Conservation (phyloP, 2,888 invertebrate genomes). For the Tetropium fuscum region DNA sequence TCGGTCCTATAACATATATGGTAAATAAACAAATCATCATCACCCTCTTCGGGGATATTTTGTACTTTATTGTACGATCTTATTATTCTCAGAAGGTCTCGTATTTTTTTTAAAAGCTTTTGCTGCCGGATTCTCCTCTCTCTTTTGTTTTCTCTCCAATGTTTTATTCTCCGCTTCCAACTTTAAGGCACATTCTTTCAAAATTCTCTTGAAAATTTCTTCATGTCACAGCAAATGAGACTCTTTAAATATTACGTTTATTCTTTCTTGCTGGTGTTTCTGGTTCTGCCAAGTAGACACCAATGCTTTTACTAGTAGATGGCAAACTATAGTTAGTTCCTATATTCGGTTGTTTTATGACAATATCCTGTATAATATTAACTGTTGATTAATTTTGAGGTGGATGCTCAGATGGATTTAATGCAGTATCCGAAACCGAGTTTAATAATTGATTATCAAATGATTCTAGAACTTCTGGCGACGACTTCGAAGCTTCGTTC, state of each 20-base stretch:
- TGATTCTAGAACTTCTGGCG: too few species aligned
- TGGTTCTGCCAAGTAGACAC: slow-evolving; percentile 14
- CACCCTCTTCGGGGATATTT: slow-evolving; percentile 16
- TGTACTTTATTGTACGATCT: not conserved
- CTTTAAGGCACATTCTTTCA: slow-evolving; percentile 8
- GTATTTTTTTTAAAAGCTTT: slow-evolving; percentile 2
- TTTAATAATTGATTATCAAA: too few species aligned
- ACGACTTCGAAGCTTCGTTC: too few species aligned
- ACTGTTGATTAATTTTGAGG: too few species aligned
- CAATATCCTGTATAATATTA: too few species aligned
- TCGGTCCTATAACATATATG: slow-evolving; percentile 14
- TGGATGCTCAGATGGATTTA: too few species aligned
- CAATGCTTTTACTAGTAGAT: slow-evolving; percentile 21
- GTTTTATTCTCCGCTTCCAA: slow-evolving; percentile 21
- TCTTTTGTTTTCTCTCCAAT: slow-evolving; percentile 20
- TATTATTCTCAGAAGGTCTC: not conserved
- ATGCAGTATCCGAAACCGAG: too few species aligned
- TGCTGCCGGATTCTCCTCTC: slow-evolving; percentile 5
- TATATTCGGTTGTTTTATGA: too few species aligned
- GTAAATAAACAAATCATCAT: slow-evolving; percentile 18
- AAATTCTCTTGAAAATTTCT: slow-evolving; percentile 22
- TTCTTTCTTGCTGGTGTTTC: slow-evolving; percentile 24
- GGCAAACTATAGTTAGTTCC: too few species aligned
- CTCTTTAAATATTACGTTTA: slow-evolving; percentile 17
- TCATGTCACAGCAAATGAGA: not conserved